These are phyloP conservation scores for Ectobius pallidus DNA, from an alignment of 2,888 invertebrate species.

Conservation along the genomic window DNA sequence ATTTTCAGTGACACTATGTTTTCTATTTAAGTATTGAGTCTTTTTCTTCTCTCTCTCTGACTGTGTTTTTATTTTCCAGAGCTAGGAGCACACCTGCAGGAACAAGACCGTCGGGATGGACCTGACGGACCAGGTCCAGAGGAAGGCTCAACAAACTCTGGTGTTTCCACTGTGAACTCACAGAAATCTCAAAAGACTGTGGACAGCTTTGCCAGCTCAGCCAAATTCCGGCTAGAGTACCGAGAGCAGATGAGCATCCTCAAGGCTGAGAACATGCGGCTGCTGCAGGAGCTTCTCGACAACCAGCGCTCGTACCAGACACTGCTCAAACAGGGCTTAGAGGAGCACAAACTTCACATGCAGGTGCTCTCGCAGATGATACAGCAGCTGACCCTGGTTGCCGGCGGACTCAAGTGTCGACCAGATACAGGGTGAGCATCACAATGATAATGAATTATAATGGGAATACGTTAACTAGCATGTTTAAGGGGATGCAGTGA, in stretches of 20 bases:
- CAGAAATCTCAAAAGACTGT: constrained; percentile 64
- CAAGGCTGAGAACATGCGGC: constrained; percentile 57
- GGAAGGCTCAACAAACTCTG: constrained; percentile 66
- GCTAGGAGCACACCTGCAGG: constrained; percentile 85
- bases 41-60: no score
- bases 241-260: constrained; percentile 57
- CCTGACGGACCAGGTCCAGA: constrained; percentile 51
- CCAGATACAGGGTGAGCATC: constrained; percentile 36
- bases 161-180: constrained; percentile 66
- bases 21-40: no score
- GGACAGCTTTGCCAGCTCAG: constrained; percentile 55
- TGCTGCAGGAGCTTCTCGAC: constrained; percentile 77
- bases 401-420: constrained; percentile 13
- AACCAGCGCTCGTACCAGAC: constrained; percentile 75
- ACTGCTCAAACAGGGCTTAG: constrained; percentile 70
- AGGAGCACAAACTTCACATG: constrained; percentile 70
- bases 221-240: constrained; percentile 53
- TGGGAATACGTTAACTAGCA: no score
- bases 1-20: no score
- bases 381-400: constrained; percentile 49
- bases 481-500: no score
- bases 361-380: constrained; percentile 61
- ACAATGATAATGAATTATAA: no score
- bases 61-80: no score
- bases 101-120: constrained; percentile 61